Evolutionary conservation across 2,797 vertebrate genomes (phyloP), one percentile per base, ranked within the genome.

Genomic region (Urocyon cinereoargenteus): DNA sequence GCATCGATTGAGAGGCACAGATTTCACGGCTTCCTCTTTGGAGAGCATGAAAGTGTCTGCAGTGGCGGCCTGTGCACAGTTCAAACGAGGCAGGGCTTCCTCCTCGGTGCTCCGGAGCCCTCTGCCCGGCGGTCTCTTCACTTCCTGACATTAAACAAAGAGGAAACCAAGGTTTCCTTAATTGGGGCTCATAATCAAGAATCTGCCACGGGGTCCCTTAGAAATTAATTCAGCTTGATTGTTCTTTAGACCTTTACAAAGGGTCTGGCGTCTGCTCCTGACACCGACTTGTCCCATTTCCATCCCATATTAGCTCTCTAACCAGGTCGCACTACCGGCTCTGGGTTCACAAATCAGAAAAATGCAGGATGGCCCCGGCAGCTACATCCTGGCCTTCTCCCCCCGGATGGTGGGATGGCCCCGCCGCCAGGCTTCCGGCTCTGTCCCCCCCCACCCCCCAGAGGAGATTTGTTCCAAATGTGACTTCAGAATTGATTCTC

Each of bases 111-210:
- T 26, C 59, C 68, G 4, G 78, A 81, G 68, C 55, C 66, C 0
- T 12, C 90, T 3, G n/a, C 92, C 94, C 2, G 0, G 36, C 78
- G 57, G 94, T 18, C 77, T 81, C 88, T 72, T 81, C 51, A 91
- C 85, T 91, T 87, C 68, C 86, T 95, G 96, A 93, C 97, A 70
- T 62, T 72, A 95, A 95, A 92, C 86, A 61, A 45, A 95, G 94
- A 36, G 0, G 49, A 94, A 96, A 64, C 59, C 5, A 19, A 82
- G 83, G 78, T 49, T 57, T 90, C 86, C 94, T 96, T 96, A 92
- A 92, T 79, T 87, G 96, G 89, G 83, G 90, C 49, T 91, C 89
- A 34, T 86, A n/a, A 96, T 94, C 94, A 61, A 78, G 88, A 91
- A 79, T 66, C 97, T 75, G 86, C 84, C 92, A 59, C 3, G 2